These are phyloP conservation scores for Drosophila elegans DNA, from an alignment of 1,140 invertebrate genomes.

Conservation along the genomic window DNA sequence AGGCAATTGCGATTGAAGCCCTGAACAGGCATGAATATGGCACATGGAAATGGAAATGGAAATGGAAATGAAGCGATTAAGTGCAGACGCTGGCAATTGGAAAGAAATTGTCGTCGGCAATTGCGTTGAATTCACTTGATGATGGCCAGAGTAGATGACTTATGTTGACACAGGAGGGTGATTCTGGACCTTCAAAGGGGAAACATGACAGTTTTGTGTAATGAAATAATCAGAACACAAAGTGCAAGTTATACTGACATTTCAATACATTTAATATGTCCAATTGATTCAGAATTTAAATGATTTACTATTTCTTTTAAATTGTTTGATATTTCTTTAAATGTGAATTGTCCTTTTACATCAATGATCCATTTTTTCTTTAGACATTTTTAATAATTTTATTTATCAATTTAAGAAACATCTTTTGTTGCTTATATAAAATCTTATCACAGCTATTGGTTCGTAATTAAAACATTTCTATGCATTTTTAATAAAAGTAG, in stretches of 20 bases:
- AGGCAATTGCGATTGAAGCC: slow-evolving; percentile 68
- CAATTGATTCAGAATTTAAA: no score
- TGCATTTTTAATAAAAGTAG: no score
- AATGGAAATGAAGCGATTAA: slow-evolving; percentile 72
- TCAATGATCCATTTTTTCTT: no score
- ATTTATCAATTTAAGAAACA: no score
- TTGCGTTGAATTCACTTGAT: slow-evolving; percentile 27
- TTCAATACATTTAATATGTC: not conserved
- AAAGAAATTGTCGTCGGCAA: slow-evolving; percentile 47
- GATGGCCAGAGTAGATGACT: slow-evolving; percentile 18
- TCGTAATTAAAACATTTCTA: no score
- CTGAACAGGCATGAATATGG: slow-evolving; percentile 23
- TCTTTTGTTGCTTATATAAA: no score
- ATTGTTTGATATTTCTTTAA: no score
- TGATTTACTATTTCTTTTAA: no score
- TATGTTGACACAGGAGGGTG: slow-evolving; percentile 21
- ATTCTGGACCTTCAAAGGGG: not conserved
- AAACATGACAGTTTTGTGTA: slow-evolving; percentile 3
- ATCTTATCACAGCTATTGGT: no score
- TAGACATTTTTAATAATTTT: no score
- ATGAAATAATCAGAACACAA: slow-evolving; percentile 9
- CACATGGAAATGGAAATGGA: slow-evolving; percentile 50
- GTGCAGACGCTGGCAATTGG: slow-evolving; percentile 64
- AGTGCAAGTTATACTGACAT: not conserved
- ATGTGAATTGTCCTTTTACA: no score